Evolutionary conservation across 2,113 vertebrate genomes (phyloP), one percentile per base, ranked within the genome.

Genomic region (Stigmatopora nigra): DNA sequence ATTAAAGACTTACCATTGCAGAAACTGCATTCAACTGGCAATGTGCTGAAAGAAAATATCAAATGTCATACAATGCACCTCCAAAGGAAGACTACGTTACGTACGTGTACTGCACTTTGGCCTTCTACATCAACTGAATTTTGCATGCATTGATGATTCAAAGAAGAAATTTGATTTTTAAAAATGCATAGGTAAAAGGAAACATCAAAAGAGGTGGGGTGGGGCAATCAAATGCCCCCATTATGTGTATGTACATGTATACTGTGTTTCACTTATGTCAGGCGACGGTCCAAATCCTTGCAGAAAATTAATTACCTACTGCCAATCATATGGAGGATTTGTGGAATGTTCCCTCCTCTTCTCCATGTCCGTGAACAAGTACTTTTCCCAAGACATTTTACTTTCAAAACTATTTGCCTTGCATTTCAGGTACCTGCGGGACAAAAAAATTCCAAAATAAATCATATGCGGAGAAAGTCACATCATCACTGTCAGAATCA

Each of bases 251-350:
- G 58, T 47, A 63, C 44, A 64, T 48, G 52, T 46, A 58, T 57
- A 63, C 38, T 61, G 51, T 63, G 36, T 82, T 82, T 78, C 81
- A 86, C 67, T 86, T 84, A 84, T 77, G 84, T 86, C 84, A 76
- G 64, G 60, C 60, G 63, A 19, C 38, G 71, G 78, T 76, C 70
- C 67, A 82, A 84, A 74, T 77, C 78, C 77, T 73, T 65, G 71
- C 71, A 82, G 70, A 61, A 82, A 77, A 85, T 81, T 70, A 80
- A 85, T 86, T 81, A 85, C 80, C 59, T 63, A 0, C 13, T 68
- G 44, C 68, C 67, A 76, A 78, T 82, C 79, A 81, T 67, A 22
- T 38, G n/a, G 69, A 72, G 73, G 82, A 72, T 82, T 83, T 72
- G 75, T 84, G 78, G 78, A 76, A 76, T 83, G 82, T 82, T 53